A percentile compares a stretch with the other conserved stretches of the same genome.
phyloP scores from a whole-genome alignment of 2,797 vertebrate genomes.

The Rhinoraja longicauda region DNA sequence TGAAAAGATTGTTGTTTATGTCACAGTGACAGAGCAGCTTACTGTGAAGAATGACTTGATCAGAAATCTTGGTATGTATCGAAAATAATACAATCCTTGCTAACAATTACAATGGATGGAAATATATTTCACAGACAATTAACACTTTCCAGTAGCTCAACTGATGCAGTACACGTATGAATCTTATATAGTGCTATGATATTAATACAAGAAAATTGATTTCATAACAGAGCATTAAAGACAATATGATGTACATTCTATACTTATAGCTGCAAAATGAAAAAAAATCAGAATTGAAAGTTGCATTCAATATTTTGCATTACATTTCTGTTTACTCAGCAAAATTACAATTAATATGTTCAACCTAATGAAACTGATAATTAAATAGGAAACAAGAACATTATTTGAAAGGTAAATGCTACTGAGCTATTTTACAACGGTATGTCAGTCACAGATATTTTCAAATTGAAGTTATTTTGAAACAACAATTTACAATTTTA shows the following conservation, averaged over 20 bases:
- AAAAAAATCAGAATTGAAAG: neutral
- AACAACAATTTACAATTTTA: conserved; percentile 11
- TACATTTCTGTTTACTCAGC: neutral
- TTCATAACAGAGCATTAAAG: neutral
- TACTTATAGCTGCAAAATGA: neutral
- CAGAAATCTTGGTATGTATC: conserved; percentile 11
- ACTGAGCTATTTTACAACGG: neutral
- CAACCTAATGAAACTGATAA: neutral
- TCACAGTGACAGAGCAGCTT: conserved; percentile 25
- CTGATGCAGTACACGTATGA: neutral
- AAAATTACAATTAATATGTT: neutral
- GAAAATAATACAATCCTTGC: neutral
- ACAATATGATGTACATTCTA: neutral
- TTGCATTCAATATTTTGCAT: neutral
- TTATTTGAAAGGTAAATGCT: neutral
- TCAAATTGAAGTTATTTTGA: conserved; percentile 23
- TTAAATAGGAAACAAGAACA: neutral
- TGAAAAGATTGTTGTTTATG: conserved; percentile 20
- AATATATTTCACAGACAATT: neutral
- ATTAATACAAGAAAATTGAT: neutral
- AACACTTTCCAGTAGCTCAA: conserved; percentile 14
- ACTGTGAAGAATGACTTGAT: conserved; percentile 9
- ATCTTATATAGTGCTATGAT: neutral
- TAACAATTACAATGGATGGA: neutral
- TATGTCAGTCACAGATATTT: conserved; percentile 10